Evolutionary conservation across 92 coral and sea anemone species (phyloP), one percentile per base, ranked within the genome.

Genomic region (Phymanthus crucifer): DNA sequence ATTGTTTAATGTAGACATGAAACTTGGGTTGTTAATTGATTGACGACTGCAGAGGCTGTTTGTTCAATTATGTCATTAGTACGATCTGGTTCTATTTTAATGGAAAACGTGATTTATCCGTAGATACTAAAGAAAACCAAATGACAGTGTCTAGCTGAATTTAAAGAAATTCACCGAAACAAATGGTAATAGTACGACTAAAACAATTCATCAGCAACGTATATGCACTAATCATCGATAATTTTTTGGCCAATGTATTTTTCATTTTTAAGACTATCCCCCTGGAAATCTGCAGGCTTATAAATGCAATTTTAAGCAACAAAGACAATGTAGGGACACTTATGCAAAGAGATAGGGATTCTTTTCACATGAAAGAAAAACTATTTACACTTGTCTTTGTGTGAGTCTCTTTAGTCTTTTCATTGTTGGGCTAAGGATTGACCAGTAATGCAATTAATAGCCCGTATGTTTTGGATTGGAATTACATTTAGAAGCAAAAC

Each of bases 21-120:
- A 64, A 46, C 58, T 61, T 29, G 68, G 32, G 32, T 61, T 61
- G 68, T 12, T 61, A 64, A 35, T 61, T 77, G 81, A 77, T 77
- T 77, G 81, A 77, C 72, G 38, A 64, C 17, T 33, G 32, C 24
- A 61, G 23, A 5, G 14, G 29, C 57, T 61, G 72, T 77, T 77
- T 77, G 72, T 77, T 40, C 33, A 47, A 34, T 40, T 35, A 77
- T 27, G 66, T 50, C 72, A 35, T 77, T 77, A 33, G 16, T 61
- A 7, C 68, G 24, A 54, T 6, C 34, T 26, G 34, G 68, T 61
- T 10, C 29, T 24, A 29, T 61, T 24, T 61, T 29, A 61, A 29
- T 29, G 68, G n/a, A 61, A 24, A 24, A 27, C 34, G 26, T 11
- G 26, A 61, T 34, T 29, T 61, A n/a, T 24, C 32, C 2, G 9